phyloP scores from a whole-genome alignment of 2,113 vertebrate species.

The Bos javanicus region DNA sequence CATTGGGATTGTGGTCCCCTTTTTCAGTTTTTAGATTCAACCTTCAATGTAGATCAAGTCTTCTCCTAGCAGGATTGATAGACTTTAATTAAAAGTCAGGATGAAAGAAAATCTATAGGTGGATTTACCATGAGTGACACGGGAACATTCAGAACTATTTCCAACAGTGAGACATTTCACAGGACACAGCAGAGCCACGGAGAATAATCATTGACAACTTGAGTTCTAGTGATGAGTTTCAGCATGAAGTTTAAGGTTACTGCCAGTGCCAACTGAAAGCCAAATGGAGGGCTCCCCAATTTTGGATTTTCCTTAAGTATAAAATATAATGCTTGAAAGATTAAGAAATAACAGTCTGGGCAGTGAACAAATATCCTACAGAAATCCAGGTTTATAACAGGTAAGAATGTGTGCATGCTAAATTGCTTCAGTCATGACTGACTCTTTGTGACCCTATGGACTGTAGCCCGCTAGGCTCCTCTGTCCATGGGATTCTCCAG shows the following conservation, averaged over 20 bases:
- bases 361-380: neutral
- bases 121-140: constrained; percentile 8
- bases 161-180: neutral
- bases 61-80: constrained; percentile 55
- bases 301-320: neutral
- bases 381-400: neutral
- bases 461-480: neutral
- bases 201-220: constrained; percentile 45
- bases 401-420: neutral
- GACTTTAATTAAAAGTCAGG: constrained; percentile 68
- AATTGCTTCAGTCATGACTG: neutral
- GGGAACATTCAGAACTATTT: constrained; percentile 57
- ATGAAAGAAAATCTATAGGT: constrained; percentile 61
- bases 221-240: constrained; percentile 50
- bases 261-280: neutral
- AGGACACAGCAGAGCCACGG: neutral
- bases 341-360: neutral
- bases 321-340: constrained; percentile 16
- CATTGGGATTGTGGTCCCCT: constrained; percentile 11
- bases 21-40: constrained; percentile 52
- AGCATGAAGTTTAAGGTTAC: constrained; percentile 27
- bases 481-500: neutral
- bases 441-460: neutral
- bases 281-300: neutral
- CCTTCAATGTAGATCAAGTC: constrained; percentile 42